These are phyloP conservation scores for Drosophila sp. DNA, from an alignment of 1,140 invertebrate species.

Conservation along the genomic window DNA sequence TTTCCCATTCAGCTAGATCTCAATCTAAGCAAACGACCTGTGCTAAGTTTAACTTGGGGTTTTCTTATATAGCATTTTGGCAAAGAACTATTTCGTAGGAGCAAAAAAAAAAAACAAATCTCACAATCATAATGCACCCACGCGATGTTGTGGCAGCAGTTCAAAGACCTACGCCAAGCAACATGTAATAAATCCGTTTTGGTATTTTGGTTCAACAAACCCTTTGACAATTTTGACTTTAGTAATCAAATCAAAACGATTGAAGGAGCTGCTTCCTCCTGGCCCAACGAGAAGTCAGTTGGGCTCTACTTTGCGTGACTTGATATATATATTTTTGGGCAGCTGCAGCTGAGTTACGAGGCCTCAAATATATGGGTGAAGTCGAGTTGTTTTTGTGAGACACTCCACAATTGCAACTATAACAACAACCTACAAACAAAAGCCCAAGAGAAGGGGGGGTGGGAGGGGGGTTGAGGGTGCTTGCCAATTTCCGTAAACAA, in stretches of 20 bases:
- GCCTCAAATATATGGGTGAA: constrained; percentile 49
- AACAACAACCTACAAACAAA: constrained; percentile 82
- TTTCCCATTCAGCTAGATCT: no score
- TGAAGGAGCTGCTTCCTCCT: not conserved
- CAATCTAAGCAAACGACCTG: no score
- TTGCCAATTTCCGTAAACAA: constrained; percentile 58
- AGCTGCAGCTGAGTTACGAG: constrained; percentile 32
- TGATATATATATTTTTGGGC: constrained; percentile 28
- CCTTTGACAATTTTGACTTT: constrained; percentile 65
- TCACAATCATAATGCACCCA: constrained; percentile 43
- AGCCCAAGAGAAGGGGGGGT: not conserved
- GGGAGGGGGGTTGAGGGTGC: constrained; percentile 4
- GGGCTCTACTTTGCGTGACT: constrained; percentile 39
- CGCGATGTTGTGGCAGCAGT: constrained; percentile 42
- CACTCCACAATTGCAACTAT: constrained; percentile 65
- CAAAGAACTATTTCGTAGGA: not conserved
- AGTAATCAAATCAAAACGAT: constrained; percentile 52
- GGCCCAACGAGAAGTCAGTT: constrained; percentile 33
- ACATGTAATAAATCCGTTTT: constrained; percentile 53
- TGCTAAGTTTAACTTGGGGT: no score
- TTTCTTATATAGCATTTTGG: no score
- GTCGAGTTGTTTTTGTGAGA: not conserved
- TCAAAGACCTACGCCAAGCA: constrained; percentile 66
- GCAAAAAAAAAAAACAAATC: not conserved
- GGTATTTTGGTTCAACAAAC: constrained; percentile 67